phyloP scores from a whole-genome alignment of 1,140 invertebrate species.

The Dreissena polymorpha region DNA sequence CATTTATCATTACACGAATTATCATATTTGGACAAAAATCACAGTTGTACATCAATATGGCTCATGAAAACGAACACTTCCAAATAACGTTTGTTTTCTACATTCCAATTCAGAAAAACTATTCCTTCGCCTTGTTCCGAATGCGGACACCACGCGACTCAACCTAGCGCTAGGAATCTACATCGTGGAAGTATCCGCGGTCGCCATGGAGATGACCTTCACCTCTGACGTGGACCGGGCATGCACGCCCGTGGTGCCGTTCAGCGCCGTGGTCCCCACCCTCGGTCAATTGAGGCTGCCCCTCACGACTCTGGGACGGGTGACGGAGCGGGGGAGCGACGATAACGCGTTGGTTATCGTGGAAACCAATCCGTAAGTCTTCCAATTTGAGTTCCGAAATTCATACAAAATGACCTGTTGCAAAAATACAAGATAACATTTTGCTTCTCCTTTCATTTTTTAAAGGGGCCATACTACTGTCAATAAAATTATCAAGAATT shows the following conservation, averaged over 20 bases:
- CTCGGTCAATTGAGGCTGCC: background rate
- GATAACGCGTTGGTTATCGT: background rate
- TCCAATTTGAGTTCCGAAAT: background rate
- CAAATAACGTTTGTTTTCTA: background rate
- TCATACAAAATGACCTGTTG: background rate
- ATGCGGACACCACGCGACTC: background rate
- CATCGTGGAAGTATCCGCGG: background rate
- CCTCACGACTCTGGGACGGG: constrained; percentile 22
- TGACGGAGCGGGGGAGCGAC: background rate
- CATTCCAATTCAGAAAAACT: constrained; percentile 32
- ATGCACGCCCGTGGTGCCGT: constrained; percentile 42
- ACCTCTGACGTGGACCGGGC: constrained; percentile 1
- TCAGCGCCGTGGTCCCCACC: background rate
- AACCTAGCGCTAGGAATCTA: constrained; percentile 19
- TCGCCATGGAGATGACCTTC: constrained; percentile 11
- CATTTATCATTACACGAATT: no score
- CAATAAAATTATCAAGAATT: no score
- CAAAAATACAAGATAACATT: background rate
- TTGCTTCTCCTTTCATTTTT: no score
- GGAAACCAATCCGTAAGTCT: constrained; percentile 38
- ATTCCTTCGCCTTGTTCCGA: background rate
- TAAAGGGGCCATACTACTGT: no score
- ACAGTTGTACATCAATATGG: no score
- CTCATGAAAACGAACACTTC: background rate
- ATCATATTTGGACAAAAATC: no score